phyloP scores from a whole-genome alignment of 2,113 vertebrate genomes.

The Vidua chalybeata region DNA sequence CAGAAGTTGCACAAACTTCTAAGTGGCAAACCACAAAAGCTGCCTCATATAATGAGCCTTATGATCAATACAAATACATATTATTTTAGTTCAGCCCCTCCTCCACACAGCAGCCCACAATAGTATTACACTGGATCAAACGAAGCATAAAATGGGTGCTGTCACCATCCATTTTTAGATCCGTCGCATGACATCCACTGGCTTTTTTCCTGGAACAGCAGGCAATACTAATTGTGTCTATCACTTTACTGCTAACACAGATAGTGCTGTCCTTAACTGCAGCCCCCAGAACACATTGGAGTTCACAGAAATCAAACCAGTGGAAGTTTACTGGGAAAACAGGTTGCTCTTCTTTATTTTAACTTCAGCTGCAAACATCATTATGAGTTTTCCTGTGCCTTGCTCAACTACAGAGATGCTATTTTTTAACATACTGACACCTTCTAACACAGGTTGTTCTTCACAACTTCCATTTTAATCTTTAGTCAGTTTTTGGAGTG shows the following conservation, averaged over 20 bases:
- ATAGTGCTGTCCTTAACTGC: neutral
- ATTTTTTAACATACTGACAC: neutral
- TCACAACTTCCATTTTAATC: neutral
- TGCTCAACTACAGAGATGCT: neutral
- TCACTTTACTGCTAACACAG: neutral
- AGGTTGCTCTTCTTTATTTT: neutral
- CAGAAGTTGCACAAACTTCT: neutral
- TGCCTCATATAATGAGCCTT: neutral
- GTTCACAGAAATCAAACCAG: neutral
- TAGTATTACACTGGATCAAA: neutral
- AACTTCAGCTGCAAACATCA: neutral
- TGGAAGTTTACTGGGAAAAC: neutral
- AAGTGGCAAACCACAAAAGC: neutral
- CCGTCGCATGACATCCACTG: neutral
- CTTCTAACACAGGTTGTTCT: neutral
- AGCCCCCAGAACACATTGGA: neutral
- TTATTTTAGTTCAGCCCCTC: neutral
- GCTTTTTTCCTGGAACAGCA: constrained; percentile 27
- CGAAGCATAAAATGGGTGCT: neutral
- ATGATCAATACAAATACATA: neutral
- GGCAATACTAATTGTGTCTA: constrained; percentile 3
- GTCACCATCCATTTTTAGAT: neutral
- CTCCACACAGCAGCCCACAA: neutral
- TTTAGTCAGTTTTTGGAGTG: neutral
- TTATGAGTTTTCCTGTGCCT: neutral